Evolutionary conservation across 1,140 invertebrate species (phyloP), one percentile per base, ranked within the genome.

Genomic region (Papilio polyxenes): DNA sequence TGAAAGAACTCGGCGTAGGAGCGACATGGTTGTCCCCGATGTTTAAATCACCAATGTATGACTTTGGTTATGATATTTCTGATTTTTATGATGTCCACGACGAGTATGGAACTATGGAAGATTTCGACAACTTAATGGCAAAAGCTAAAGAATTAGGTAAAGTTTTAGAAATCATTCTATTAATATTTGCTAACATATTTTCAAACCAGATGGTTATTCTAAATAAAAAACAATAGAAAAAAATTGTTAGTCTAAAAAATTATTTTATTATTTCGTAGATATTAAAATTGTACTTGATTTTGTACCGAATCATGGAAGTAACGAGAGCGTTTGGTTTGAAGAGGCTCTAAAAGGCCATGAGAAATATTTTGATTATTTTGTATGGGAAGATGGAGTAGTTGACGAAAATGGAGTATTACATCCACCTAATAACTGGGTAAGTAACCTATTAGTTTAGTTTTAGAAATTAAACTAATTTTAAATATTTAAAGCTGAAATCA

Each of bases 11-110:
- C 62, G 95, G 95, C 37, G 93, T 95, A 13, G 94, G 95, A 3
- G 96, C 95, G 8, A 95, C 96, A 90, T 97, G 96, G 96, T 84
- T 98, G 0, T 97, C 96, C n/a, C 96, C 97, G 1, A 96, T 97
- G 80, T 97, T 96, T 85, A 94, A 95, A 79, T 96, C 96, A 8
- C 96, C 96, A 2, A 96, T 96, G 95, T 95, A 95, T 3, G 96
- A 97, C 87, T 96, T 96, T 85, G 96, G 96, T 13, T 96, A 97
- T 85, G 97, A 97, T 85, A 95, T 97, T 72, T 94, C 96, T 4
- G 95, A 97, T 88, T 97, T 96, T 72, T 96, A 97, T 87, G 94
- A 95, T 23, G 95, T 98, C 62, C 96, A 98, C 87, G 93, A 95
- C 0, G 93, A 95, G 72, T 97, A 97, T 82, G 98, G 98, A 4